Percentiles rank a stretch among this genome's conserved stretches.
These are phyloP conservation scores for Nycticryphes semicollaris DNA, from an alignment of 2,113 vertebrate species.

Conservation along the genomic window DNA sequence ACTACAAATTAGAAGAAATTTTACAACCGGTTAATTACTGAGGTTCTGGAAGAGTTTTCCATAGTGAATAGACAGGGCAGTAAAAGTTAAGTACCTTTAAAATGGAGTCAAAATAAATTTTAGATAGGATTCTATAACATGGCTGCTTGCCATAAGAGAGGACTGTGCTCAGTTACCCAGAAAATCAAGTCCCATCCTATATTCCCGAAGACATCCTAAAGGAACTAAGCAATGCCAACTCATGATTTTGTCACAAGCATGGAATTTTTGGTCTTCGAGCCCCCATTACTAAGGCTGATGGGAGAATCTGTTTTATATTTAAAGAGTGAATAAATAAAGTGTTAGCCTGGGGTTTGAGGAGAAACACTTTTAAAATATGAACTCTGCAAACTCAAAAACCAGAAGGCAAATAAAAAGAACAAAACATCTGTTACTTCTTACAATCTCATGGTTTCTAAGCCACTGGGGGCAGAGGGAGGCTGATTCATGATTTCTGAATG, in stretches of 20 bases:
- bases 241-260: background rate
- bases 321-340: conserved; percentile 27
- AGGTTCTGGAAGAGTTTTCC: background rate
- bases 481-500: conserved; percentile 49
- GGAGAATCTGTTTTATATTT: conserved; percentile 27
- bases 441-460: conserved; percentile 35
- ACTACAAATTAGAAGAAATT: background rate
- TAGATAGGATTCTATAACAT: background rate
- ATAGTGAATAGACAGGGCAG: background rate
- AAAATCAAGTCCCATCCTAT: conserved; percentile 1
- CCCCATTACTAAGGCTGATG: background rate
- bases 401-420: conserved; percentile 48
- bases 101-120: background rate
- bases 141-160: background rate
- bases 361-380: conserved; percentile 33
- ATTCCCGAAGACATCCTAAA: background rate
- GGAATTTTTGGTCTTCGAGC: background rate
- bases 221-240: background rate
- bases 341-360: background rate
- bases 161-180: background rate
- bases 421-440: conserved; percentile 63
- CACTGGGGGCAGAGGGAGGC: conserved; percentile 23
- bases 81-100: background rate
- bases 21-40: background rate
- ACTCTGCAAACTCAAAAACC: conserved; percentile 34